Evolutionary conservation across 2,888 invertebrate genomes (phyloP), one percentile per base, ranked within the genome.

Genomic region (Drosophila longiperda): DNA sequence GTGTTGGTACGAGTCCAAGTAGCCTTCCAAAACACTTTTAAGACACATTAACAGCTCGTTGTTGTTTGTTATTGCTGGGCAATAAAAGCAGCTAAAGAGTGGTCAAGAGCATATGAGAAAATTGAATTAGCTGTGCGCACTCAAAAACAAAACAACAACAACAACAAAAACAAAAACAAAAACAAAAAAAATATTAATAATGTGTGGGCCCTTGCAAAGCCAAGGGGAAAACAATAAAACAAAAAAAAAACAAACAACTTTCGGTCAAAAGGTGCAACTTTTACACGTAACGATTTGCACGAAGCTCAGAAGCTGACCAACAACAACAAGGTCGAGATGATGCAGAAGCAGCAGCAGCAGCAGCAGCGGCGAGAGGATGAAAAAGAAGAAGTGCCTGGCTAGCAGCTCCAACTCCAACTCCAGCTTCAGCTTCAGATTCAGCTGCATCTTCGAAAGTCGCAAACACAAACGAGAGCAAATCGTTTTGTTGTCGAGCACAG

Each of bases 261-360:
- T 85, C 55, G 87, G 88, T 87, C 85, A 87, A 86, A 87, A 88
- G 88, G 87, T 87, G 88, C 90, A 90, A 89, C 82, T 88, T 89
- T 89, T 88, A 88, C 89, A 88, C 85, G 78, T 87, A 89, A 83
- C 84, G 88, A 88, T 89, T 89, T 88, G 88, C 88, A 89, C 87
- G 86, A 80, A 72, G 77, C 63, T 54, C 59, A 58, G 55, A 36
- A 53, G 40, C 59, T 69, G 65, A n/a, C 17, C 50, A 32, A n/a
- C 32, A 50, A 29, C 50, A 52, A 34, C 29, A 29, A 38, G 20
- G 12, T 20, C 20, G 45, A 36, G 49, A 15, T 40, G 52, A 55
- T 36, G 69, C 17, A 20, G 59, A 20, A 53, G 54, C 26, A 59
- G 63, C 53, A 55, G 7, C 26, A 48, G 38, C 33, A 42, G 52